phyloP scores from a whole-genome alignment of 2,113 vertebrate genomes.

The Piaya cayana region DNA sequence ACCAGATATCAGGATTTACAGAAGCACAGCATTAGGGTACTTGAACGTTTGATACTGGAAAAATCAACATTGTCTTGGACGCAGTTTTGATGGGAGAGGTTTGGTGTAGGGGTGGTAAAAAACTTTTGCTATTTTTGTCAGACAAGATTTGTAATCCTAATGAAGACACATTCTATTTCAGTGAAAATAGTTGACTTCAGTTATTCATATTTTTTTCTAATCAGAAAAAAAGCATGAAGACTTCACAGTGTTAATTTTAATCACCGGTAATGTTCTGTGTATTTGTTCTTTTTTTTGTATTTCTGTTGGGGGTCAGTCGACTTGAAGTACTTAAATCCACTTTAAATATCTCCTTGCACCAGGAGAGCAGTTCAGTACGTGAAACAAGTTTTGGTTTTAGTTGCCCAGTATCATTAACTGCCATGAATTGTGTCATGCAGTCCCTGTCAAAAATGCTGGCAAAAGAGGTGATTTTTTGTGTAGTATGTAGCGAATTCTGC shows the following conservation, averaged over 20 bases:
- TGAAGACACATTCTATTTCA: neutral
- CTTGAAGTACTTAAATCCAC: neutral
- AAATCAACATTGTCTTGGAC: constrained; percentile 46
- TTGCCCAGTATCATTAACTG: neutral
- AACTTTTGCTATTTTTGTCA: constrained; percentile 68
- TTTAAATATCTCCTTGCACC: neutral
- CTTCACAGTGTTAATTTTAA: neutral
- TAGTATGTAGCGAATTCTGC: neutral
- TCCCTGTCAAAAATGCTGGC: neutral
- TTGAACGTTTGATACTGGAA: constrained; percentile 86
- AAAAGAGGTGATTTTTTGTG: neutral
- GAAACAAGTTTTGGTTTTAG: neutral
- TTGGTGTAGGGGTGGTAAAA: constrained; percentile 57
- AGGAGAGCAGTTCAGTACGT: neutral
- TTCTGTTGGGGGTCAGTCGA: neutral
- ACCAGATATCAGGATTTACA: constrained; percentile 72
- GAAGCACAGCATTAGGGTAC: constrained; percentile 72
- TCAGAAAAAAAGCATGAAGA: neutral
- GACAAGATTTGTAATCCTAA: constrained; percentile 55
- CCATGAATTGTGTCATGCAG: neutral
- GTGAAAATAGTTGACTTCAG: neutral
- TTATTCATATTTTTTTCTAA: neutral
- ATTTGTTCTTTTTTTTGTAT: neutral
- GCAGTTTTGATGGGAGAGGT: constrained; percentile 61
- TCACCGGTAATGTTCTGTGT: neutral